Evolutionary conservation across 2,888 invertebrate species (phyloP).

Genomic region (Cheilosia vulpina): DNA sequence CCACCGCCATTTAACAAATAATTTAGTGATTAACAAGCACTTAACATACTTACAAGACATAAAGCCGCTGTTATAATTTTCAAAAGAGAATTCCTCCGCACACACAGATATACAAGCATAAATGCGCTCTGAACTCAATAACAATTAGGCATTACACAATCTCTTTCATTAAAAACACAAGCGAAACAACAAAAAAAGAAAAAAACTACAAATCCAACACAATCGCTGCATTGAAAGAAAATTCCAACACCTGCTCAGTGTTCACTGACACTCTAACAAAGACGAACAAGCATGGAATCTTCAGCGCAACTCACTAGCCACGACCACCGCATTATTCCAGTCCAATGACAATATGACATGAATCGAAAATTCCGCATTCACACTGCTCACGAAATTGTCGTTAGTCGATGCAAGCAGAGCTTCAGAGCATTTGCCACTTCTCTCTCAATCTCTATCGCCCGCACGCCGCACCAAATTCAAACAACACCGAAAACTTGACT

Average conservation of each 20-base stretch:
- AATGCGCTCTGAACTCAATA: slow-evolving; percentile 47
- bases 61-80: slow-evolving; percentile 7
- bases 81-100: slow-evolving; percentile 33
- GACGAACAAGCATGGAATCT: background rate
- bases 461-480: background rate
- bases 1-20: slow-evolving; percentile 6
- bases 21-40: slow-evolving; percentile 24
- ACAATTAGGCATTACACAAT: slow-evolving; percentile 66
- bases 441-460: background rate
- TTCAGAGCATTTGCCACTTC: background rate
- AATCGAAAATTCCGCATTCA: slow-evolving; percentile 31
- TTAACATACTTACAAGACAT: slow-evolving; percentile 51
- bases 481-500: slow-evolving; percentile 4
- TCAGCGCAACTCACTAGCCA: slow-evolving; percentile 27
- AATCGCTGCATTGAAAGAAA: slow-evolving; percentile 20
- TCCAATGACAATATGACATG: slow-evolving; percentile 46
- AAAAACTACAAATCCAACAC: background rate
- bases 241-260: slow-evolving; percentile 47
- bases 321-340: slow-evolving; percentile 4
- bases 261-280: background rate
- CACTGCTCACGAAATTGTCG: slow-evolving; percentile 18
- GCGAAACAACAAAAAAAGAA: background rate
- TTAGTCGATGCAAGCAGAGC: slow-evolving; percentile 5
- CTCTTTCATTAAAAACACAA: slow-evolving; percentile 33
- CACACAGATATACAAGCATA: background rate